Percentiles rank a stretch among this genome's conserved stretches.
phyloP scores from a whole-genome alignment of 2,797 vertebrate species.

The Poeciliopsis infans region DNA sequence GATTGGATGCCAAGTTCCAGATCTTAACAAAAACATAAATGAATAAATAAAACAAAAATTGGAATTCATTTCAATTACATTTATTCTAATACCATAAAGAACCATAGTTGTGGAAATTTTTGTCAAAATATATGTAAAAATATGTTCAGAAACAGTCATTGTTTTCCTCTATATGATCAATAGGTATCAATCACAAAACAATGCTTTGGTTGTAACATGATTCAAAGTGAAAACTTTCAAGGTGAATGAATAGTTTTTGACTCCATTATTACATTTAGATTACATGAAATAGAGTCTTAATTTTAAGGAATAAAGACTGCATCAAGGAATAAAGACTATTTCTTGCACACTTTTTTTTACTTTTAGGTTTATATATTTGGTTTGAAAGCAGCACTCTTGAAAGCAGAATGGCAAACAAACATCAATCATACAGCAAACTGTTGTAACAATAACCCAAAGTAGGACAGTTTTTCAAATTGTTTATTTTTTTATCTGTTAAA shows the following conservation, averaged over 20 bases:
- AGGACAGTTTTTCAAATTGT: not conserved
- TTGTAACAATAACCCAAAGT: not conserved
- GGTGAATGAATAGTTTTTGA: not conserved
- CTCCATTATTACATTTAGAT: not conserved
- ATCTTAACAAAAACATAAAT: slow-evolving; percentile 79
- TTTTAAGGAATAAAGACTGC: not conserved
- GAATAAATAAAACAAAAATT: slow-evolving; percentile 11
- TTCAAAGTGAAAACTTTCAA: not conserved
- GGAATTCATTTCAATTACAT: not conserved
- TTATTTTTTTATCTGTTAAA: not conserved
- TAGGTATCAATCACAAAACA: not conserved
- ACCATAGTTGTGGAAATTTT: not conserved
- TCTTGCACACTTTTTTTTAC: too few relatives aligned
- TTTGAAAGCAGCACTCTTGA: not conserved
- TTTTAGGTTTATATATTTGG: not conserved
- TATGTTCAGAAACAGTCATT: not conserved
- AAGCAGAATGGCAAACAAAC: not conserved
- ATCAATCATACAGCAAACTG: not conserved
- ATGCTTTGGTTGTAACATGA: not conserved
- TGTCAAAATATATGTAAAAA: not conserved
- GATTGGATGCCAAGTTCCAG: slow-evolving; percentile 95
- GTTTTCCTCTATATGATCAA: not conserved
- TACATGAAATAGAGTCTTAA: not conserved
- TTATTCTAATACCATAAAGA: not conserved
- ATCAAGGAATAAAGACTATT: too few relatives aligned